Base-by-base conservation (phyloP, 2,113 vertebrate species). In the Scortum barcoo region DNA sequence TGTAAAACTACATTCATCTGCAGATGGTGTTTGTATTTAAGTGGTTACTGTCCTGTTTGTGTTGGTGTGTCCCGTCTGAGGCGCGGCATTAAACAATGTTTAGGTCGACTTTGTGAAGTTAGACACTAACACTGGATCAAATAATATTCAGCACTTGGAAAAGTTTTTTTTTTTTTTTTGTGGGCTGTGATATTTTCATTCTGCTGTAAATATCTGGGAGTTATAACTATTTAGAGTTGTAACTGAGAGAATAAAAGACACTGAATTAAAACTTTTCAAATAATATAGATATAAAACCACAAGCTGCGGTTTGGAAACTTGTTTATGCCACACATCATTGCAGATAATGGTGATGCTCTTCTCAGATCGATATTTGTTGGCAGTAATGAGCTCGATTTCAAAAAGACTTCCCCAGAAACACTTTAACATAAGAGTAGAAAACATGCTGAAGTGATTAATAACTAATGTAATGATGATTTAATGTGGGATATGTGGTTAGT, bases 101-200 rank as follows among this genome's bases (percentile, higher is more conserved):
- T 87, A 88, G 85, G 86, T 93, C 82, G 50, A 90, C 76, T 92
- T 88, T 90, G 74, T 92, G 78, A 91, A 86, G 92, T 91, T 94
- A 92, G 93, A 93, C 93, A 95, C 94, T 95, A 96, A 95, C 95
- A 92, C 86, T 89, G 86, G 89, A 92, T 92, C 86, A 89, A 90
- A 89, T 48, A 75, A 88, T 72, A 86, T 90, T 93, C 93, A 95
- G 95, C 95, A 96, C 96, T 96, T 95, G 94, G 89, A 92, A 88
- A 80, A 91, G 74, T 92, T 89, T 77, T n/a, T n/a, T n/a, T n/a
- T n/a, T n/a, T n/a, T n/a, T n/a, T n/a, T 71, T 86, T 36, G 92
- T 95, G 92, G 93, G 63, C 72, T 92, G 94, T 95, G 93, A 93
- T 93, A 88, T 90, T 93, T 95, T 91, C 91, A 90, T 88, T 90